Evolutionary conservation across 2,797 vertebrate genomes (phyloP), one percentile per base, ranked within the genome.

Genomic region (Manis pentadactyla): DNA sequence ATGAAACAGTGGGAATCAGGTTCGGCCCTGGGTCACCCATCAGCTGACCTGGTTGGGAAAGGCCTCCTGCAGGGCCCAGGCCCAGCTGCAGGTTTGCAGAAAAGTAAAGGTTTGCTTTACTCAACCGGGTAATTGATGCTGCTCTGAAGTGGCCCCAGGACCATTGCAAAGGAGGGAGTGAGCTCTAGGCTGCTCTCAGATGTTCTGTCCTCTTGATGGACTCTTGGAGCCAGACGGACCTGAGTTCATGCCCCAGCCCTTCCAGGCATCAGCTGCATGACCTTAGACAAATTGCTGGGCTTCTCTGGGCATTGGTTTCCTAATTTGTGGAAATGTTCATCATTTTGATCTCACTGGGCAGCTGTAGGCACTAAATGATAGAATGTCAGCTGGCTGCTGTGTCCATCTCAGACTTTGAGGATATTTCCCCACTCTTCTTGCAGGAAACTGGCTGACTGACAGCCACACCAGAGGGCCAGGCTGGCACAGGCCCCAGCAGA

Each of bases 1-100:
- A 97, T 96, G 96, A 97, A 92, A 59, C 97, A 89, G 96, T 68
- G 0, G 96, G 96, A 87, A 83, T 37, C 11, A 0, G 68, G 95
- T 95, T 97, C 23, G 8, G 95, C 93, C 68, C 17, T 0, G 64
- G 97, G 95, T 98, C 96, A 94, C 79, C 74, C 94, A 88, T 94
- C 91, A 84, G 87, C 94, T 92, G 96, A 82, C 94, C 96, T 64
- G 91, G 75, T 64, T 91, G 91, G 66, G n/a, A 73, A 53, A 74
- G 89, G 75, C 66, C 68, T 94, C 95, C 97, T 69, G 42, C 2
- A 0, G 84, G 93, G 90, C 66, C 64, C 39, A 6, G 90, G 74
- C 74, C 51, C 37, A 61, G 89, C 83, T n/a, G 79, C 71, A 19
- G 66, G 42, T 37, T 46, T 81, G 37, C 73, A 19, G 25, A 51